Evolutionary conservation across 2,888 invertebrate genomes (phyloP), one percentile per base, ranked within the genome.

Genomic region (Cryptosula pallasiana): DNA sequence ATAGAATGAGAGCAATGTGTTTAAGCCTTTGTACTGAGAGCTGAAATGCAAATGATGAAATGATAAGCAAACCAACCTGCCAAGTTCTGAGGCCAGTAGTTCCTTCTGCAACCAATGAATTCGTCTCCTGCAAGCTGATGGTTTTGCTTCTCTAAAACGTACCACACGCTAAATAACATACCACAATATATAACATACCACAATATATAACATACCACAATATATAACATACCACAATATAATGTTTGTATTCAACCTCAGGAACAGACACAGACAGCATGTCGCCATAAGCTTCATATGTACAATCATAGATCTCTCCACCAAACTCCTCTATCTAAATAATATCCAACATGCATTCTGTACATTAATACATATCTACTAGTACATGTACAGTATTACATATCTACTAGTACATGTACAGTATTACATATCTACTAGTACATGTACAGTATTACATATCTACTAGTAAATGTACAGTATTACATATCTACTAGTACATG

Each of bases 261-360:
- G 63, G 27, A 27, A 3, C 32, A 13, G 63, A 27, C 32, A 32
- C 1, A 9, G 63, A 25, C 32, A 63, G 32, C 2, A 63, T 63
- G 27, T 63, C 63, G 3, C 63, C 63, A 32, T 63, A 63, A 63
- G 63, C 63, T 63, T 63, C 63, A 63, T 25, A 63, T 63, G 63
- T 63, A 9, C 20, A 20, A 5, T 63, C 63, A 34, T 32, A 32
- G 5, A 63, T 63, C 27, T 63, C 63, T 27, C 63, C 63, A 3
- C 63, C 63, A 63, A 63, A 63, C 32, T 63, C 63, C 32, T 63
- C 63, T 32, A 63, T 63, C 63, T 63, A n/a, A 29, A 45, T 13
- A 13, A 45, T 45, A 45, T 45, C 5, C 5, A 13, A 45, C 20
- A 45, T 45, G 20, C 5, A 57, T 25, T 5, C 20, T 57, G 16